A percentile compares a stretch with the other conserved stretches of the same genome.
These are phyloP conservation scores for Gallinago solitaria DNA, from an alignment of 2,797 vertebrate species.

Conservation along the genomic window DNA sequence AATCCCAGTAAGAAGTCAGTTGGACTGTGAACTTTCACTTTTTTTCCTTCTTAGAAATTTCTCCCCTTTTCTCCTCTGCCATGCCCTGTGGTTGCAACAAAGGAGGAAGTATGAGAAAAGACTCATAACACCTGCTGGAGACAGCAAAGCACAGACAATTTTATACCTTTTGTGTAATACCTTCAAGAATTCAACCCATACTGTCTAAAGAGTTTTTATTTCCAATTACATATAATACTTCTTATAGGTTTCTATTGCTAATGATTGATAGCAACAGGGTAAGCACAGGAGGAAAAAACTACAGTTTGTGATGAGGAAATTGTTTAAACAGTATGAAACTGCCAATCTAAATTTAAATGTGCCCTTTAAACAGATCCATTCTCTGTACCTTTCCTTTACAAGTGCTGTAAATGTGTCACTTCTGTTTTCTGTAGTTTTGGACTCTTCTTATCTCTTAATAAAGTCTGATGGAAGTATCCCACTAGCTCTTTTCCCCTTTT, in stretches of 20 bases:
- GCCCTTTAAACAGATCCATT: not conserved
- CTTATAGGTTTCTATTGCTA: not conserved
- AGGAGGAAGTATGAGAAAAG: not conserved
- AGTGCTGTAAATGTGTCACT: conserved; percentile 6
- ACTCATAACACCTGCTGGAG: not conserved
- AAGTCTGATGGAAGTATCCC: conserved; percentile 5
- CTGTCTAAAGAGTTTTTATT: not conserved
- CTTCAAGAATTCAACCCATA: not conserved
- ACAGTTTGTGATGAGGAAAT: not conserved
- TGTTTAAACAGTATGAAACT: conserved; percentile 4
- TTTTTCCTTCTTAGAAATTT: not conserved
- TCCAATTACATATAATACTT: not conserved
- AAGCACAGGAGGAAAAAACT: not conserved
- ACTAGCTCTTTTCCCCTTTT: not conserved
- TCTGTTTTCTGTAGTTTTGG: conserved; percentile 43
- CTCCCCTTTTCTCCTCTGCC: not conserved
- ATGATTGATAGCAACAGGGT: not conserved
- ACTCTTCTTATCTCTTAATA: conserved; percentile 24
- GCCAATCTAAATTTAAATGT: conserved; percentile 24
- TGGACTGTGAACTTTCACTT: not conserved
- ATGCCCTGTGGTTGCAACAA: rapidly evolving
- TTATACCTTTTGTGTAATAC: not conserved
- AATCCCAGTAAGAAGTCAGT: not conserved
- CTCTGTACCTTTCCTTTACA: not conserved
- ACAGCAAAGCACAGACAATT: not conserved